These are phyloP conservation scores for Galaxias olidus DNA, from an alignment of 2,797 vertebrate species.

Conservation along the genomic window DNA sequence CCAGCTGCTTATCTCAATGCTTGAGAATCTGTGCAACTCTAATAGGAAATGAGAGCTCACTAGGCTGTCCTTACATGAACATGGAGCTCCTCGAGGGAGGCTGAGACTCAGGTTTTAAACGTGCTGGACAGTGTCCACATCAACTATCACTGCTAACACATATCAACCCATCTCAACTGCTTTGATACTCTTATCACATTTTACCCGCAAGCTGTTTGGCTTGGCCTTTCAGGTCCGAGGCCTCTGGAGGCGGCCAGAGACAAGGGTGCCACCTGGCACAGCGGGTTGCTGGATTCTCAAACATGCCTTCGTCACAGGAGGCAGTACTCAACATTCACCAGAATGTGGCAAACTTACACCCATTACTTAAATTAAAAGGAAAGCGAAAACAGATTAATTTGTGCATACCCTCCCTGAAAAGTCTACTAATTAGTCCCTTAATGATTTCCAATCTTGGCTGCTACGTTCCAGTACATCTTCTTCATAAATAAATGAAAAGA, in stretches of 20 bases:
- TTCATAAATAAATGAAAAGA: conserved; percentile 74
- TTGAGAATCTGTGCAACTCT: conserved; percentile 1
- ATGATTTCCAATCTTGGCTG: conserved; percentile 58
- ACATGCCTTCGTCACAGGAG: conserved; percentile 53
- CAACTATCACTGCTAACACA: conserved; percentile 26
- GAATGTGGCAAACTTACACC: conserved; percentile 13
- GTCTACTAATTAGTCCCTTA: conserved; percentile 70
- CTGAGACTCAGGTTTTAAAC: not conserved
- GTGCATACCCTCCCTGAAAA: conserved; percentile 39
- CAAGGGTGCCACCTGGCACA: conserved; percentile 61
- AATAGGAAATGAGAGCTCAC: conserved; percentile 20
- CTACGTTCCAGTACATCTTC: conserved; percentile 54
- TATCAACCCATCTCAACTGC: conserved; percentile 42
- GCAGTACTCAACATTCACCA: conserved; percentile 32
- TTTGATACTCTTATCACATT: conserved; percentile 55
- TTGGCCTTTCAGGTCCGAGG: conserved; percentile 46
- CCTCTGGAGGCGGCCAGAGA: conserved; percentile 55
- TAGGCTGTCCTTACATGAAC: not conserved
- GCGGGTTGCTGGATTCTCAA: conserved; percentile 57
- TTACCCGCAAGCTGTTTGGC: conserved; percentile 44
- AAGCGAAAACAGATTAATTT: conserved; percentile 34
- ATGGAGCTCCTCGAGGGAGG: not conserved
- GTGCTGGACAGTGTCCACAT: no score
- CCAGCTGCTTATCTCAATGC: conserved; percentile 22
- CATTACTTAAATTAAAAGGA: conserved; percentile 55